Evolutionary conservation across 2,888 invertebrate species (phyloP).

Genomic region (Brenthis ino): DNA sequence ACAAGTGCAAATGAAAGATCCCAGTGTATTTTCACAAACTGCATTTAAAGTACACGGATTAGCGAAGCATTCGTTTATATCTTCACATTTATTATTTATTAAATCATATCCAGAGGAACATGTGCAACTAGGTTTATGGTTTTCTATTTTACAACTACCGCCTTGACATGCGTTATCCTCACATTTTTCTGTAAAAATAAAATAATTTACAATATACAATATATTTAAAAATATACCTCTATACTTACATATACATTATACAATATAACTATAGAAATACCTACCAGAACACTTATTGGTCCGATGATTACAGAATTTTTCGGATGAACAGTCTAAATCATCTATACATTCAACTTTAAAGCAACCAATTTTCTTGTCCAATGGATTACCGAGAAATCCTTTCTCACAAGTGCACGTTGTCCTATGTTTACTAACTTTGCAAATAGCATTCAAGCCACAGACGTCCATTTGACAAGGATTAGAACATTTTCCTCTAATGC

Average conservation of each 20-base stretch:
- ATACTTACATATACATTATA: neutral
- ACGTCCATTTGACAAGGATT: conserved; percentile 89
- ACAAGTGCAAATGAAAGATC: conserved; percentile 90
- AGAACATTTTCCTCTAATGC: conserved; percentile 88
- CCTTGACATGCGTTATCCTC: conserved; percentile 89
- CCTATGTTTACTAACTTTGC: conserved; percentile 87
- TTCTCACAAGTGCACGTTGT: conserved; percentile 90
- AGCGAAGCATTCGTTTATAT: conserved; percentile 89
- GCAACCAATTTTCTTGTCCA: conserved; percentile 89
- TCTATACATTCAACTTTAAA: conserved; percentile 94
- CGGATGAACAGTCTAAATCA: conserved; percentile 87
- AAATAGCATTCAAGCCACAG: conserved; percentile 90
- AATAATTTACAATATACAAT: conserved; percentile 34
- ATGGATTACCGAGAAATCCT: conserved; percentile 91
- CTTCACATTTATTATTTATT: conserved; percentile 86
- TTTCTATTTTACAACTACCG: conserved; percentile 88
- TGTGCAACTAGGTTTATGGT: conserved; percentile 88
- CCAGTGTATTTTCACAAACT: conserved; percentile 89
- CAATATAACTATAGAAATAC: conserved; percentile 44
- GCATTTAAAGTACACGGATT: conserved; percentile 92
- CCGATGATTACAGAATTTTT: conserved; percentile 88
- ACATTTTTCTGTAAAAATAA: conserved; percentile 86
- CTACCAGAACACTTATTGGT: conserved; percentile 90
- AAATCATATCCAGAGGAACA: conserved; percentile 90
- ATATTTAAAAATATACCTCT: conserved; percentile 6